Evolutionary conservation across 2,797 vertebrate genomes (phyloP), one percentile per base, ranked within the genome.

Genomic region (Cyprinodon diabolis): DNA sequence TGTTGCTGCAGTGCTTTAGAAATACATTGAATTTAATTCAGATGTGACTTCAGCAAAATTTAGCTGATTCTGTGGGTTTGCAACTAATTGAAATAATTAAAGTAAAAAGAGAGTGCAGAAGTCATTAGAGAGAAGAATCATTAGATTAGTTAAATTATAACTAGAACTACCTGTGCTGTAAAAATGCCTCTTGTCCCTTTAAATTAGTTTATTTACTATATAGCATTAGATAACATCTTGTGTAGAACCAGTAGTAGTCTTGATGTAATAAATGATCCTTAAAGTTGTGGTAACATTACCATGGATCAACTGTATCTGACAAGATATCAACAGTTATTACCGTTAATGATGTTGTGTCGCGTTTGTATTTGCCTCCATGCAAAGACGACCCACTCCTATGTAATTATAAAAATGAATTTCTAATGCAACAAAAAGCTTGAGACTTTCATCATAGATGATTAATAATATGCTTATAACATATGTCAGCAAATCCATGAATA

Each of bases 1-100:
- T 1, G 79, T 72, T 87, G 86, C 87, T 85, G 86, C 90, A 86
- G 81, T 89, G 75, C 88, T 82, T 87, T 70, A 77, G 63, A 83
- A 77, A 86, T 74, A 62, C 54, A 15, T 68, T n/a, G 40, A 90
- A 86, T 87, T 84, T 71, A 55, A 86, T 86, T 89, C 82, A 85
- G 66, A 86, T 82, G 87, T 90, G 83, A 89, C 87, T 84, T 75
- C 23, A 85, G 80, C 74, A 37, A 82, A 77, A 81, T 60, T 68
- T 55, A 55, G 82, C 79, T 76, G 72, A 79, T 51, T 84, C 51
- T 57, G 83, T 82, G 6, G 78, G 86, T 84, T 87, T 90, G 74
- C 68, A 75, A 84, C 45, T 90, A 85, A 91, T 88, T 87, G 85
- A 86, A 82, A 77, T 68, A 68, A 79, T 75, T 51, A 72, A 23